Percentiles rank a stretch among this genome's conserved stretches.
Evolutionary conservation across 2,888 invertebrate genomes (phyloP).

Genomic region (Helobdella robusta): DNA sequence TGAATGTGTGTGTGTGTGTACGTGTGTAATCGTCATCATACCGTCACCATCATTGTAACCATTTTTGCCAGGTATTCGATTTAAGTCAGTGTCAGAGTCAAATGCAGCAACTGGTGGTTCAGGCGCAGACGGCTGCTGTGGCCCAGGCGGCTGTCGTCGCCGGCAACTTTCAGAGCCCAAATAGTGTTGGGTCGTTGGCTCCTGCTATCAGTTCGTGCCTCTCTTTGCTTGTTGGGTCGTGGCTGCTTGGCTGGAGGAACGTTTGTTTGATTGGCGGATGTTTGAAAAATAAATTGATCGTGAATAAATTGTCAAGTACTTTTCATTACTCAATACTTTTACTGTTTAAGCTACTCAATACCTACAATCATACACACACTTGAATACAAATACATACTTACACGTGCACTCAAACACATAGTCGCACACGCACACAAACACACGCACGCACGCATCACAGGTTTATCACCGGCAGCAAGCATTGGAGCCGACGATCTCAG

Average conservation of each 20-base stretch:
- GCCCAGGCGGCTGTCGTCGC: constrained; percentile 97
- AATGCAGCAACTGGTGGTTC: constrained; percentile 92
- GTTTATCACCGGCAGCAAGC: constrained; percentile 79
- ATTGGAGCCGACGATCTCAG: constrained; percentile 95
- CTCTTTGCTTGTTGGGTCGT: background rate
- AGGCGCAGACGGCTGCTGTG: constrained; percentile 60
- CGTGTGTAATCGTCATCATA: background rate
- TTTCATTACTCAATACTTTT: background rate
- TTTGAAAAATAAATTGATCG: too few species aligned
- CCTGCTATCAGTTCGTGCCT: constrained; percentile 60
- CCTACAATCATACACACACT: background rate
- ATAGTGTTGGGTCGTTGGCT: constrained; percentile 61
- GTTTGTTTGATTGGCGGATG: constrained; percentile 6
- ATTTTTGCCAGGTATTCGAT: constrained; percentile 72
- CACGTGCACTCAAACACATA: background rate
- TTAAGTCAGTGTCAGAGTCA: constrained; percentile 91
- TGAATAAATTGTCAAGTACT: background rate
- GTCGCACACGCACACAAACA: too few species aligned
- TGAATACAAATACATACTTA: background rate
- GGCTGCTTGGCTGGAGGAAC: background rate
- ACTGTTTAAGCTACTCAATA: background rate
- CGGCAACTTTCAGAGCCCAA: constrained; percentile 62
- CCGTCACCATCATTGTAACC: background rate
- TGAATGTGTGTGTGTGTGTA: background rate
- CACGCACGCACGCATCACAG: constrained; percentile 36